Evolutionary conservation across 2,113 vertebrate species (phyloP), one percentile per base, ranked within the genome.

Genomic region (Marmota flaviventris): DNA sequence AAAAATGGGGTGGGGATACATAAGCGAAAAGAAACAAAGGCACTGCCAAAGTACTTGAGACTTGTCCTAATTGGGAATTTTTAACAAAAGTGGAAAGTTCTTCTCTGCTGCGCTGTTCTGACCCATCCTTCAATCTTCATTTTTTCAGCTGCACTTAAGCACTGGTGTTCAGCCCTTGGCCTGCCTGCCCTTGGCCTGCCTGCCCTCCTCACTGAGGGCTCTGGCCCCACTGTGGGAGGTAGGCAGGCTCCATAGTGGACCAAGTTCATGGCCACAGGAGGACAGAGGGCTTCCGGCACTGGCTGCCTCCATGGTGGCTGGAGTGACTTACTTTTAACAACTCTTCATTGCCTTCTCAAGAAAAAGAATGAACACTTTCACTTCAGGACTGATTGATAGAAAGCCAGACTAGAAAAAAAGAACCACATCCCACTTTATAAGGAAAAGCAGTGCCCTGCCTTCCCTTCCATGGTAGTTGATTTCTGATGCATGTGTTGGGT

Each of bases 81-180:
- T 78, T 75, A 84, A 89, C 29, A 70, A 75, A 93, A 84, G 42
- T 20, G 51, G 82, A 83, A 94, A 94, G 67, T 18, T 29, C 69
- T 91, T 51, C 72, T 96, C 32, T 85, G 72, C 25, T 87, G 65
- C 42, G 29, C 76, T 70, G 58, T 48, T 95, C 84, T 17, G 48
- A 79, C 42, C 79, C 85, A 88, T 51, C 84, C 65, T 76, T 92
- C 65, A 37, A 20, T 81, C 79, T 84, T 45, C 73, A 77, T 77
- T 95, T 93, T 79, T 56, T 67, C 75, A 75, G 81, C 86, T 93
- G 85, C 70, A 51, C 45, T 20, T 45, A 32, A 76, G 85, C 51
- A 12, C 76, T 61, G 3, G 1, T 94, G 37, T 45, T 65, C 70
- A 18, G 65, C 65, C 75, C 39, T 53, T 24, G 72, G 42, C 32